Percentiles rank a stretch among this genome's conserved stretches.
These are phyloP conservation scores for Bombus haemorrhoidalis DNA, from an alignment of 1,140 invertebrate genomes.

Conservation along the genomic window DNA sequence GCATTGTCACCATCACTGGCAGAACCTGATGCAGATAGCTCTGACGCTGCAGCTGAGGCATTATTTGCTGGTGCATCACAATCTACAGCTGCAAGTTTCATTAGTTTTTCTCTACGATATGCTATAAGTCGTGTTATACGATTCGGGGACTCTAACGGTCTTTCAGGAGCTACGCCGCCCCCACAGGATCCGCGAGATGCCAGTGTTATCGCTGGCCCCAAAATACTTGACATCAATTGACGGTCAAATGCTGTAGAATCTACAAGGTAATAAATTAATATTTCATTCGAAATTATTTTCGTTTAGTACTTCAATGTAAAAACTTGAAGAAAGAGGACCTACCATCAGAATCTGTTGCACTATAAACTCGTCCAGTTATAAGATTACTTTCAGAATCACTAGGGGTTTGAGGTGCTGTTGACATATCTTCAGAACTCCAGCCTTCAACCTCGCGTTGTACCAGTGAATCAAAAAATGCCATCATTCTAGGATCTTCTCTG, in stretches of 20 bases:
- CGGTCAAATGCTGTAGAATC: constrained; percentile 69
- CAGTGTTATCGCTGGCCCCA: constrained; percentile 63
- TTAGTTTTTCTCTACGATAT: constrained; percentile 77
- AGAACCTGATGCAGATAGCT: constrained; percentile 53
- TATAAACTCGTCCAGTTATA: constrained; percentile 61
- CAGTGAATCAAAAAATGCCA: constrained; percentile 97
- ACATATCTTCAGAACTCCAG: constrained; percentile 82
- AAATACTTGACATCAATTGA: constrained; percentile 67
- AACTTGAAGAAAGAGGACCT: neutral
- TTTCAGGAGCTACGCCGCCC: constrained; percentile 66
- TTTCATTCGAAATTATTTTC: neutral
- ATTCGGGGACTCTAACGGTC: constrained; percentile 76
- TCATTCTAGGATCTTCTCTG: constrained; percentile 95
- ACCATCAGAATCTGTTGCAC: constrained; percentile 77
- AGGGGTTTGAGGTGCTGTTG: constrained; percentile 68
- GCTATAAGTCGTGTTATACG: constrained; percentile 78
- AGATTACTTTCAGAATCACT: constrained; percentile 75
- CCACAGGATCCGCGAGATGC: constrained; percentile 46
- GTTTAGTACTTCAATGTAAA: too few species aligned
- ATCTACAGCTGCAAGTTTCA: constrained; percentile 76
- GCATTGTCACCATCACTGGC: constrained; percentile 56
- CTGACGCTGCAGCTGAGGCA: constrained; percentile 24
- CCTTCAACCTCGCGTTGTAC: constrained; percentile 95
- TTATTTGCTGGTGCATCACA: constrained; percentile 55
- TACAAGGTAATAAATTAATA: constrained; percentile 40